Conservation (phyloP, 2,797 vertebrate genomes). For the Microctenopoma lineatum region DNA sequence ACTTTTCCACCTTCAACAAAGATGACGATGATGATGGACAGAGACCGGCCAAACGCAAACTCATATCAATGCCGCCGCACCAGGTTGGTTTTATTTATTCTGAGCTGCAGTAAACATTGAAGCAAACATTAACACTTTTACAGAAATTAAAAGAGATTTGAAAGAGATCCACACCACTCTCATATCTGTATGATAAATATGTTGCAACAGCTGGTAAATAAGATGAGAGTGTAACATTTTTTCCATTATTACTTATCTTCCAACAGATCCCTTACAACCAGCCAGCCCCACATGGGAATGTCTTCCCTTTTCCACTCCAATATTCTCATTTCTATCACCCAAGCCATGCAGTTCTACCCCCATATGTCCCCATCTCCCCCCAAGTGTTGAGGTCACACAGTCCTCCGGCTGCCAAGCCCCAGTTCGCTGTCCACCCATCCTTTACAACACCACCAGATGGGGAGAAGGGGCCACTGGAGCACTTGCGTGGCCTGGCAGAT, state of each 20-base stretch:
- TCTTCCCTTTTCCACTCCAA: constrained; percentile 50
- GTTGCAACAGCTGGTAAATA: too few species aligned
- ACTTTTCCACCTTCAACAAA: constrained; percentile 28
- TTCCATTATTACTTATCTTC: constrained; percentile 4
- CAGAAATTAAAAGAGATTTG: too few species aligned
- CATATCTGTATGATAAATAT: background rate
- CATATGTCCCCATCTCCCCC: constrained; percentile 42
- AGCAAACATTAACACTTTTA: too few species aligned
- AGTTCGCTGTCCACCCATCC: constrained; percentile 1
- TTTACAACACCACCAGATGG: constrained; percentile 17
- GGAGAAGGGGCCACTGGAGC: constrained; percentile 64
- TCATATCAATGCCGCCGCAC: constrained; percentile 20
- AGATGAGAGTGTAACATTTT: too few species aligned
- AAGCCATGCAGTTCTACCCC: constrained; percentile 33
- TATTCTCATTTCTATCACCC: constrained; percentile 56
- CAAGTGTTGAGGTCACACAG: constrained; percentile 19
- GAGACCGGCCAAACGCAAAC: constrained; percentile 54
- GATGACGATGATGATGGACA: constrained; percentile 21
- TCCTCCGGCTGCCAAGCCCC: constrained; percentile 17
- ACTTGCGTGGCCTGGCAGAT: constrained; percentile 78
- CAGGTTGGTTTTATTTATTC: constrained; percentile 65
- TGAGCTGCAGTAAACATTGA: background rate
- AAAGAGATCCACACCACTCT: too few species aligned
- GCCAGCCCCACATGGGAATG: constrained; percentile 30
- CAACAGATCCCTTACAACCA: constrained; percentile 43